Base-by-base conservation (phyloP, 2,888 invertebrate species). In the Leptopilina myrica region DNA sequence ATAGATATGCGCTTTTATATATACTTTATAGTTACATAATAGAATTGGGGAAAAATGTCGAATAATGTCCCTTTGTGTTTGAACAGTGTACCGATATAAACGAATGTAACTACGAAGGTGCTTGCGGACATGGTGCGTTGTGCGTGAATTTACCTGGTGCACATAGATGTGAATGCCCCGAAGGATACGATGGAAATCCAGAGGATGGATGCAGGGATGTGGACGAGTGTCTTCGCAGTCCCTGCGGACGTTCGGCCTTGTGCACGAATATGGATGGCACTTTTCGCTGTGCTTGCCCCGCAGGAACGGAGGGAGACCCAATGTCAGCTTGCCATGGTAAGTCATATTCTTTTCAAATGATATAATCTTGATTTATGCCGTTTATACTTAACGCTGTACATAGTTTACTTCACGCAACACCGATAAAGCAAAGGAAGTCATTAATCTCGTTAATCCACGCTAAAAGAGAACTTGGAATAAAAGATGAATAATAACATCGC, bases 111-210 rank as follows among this genome's bases (percentile, higher is more conserved):
- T 93, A 93, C 87, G 94, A 93, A 69, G 92, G 93, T 83, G 94
- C 95, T 76, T 98, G 98, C 91, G 97, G 96, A 76, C 93, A 94
- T 64, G 95, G 95, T 82, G 96, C 98, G 26, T 92, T 95, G 78
- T 98, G 98, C 92, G 94, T 94, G 77, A 97, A 98, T 92, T 92
- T 96, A 80, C 95, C 95, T 80, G 97, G 97, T 80, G 95, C 95
- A 84, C 95, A 95, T 92, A 95, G 95, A 91, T 98, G 98, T 93
- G 95, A 96, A 89, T 98, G 98, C 89, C 96, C 96, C 43, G 93
- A 95, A 81, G 97, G 97, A 84, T 96, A 94, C 92, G 95, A 96
- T 83, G 97, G 97, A 33, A 96, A 97, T 90, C 95, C 97, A 62
- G 94, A 94, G 85, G 94, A 94, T 81, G 95, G 95, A 76, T 98